These are phyloP conservation scores for Lontra canadensis DNA, from an alignment of 2,113 vertebrate species.

Conservation along the genomic window DNA sequence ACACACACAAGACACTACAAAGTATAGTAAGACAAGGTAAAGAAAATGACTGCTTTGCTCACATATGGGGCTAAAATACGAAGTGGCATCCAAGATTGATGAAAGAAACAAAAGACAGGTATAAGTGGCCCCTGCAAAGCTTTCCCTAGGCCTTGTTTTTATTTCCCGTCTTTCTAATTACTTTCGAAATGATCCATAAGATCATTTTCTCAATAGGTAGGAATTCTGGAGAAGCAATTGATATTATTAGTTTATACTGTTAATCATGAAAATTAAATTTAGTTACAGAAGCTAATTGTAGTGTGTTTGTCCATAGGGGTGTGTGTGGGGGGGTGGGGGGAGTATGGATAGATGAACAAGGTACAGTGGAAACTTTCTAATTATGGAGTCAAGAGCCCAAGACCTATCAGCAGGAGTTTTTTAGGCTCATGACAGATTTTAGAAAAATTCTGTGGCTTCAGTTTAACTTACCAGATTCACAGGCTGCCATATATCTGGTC, in stretches of 20 bases:
- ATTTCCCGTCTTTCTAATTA: neutral
- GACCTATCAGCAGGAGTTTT: neutral
- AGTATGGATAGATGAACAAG: neutral
- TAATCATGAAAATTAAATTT: neutral
- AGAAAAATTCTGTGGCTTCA: neutral
- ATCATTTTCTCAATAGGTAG: neutral
- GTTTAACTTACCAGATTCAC: neutral
- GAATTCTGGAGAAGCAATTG: neutral
- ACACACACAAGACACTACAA: neutral
- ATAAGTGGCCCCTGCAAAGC: neutral
- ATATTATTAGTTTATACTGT: neutral
- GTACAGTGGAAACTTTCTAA: neutral
- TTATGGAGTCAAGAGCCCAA: neutral
- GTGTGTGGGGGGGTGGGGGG: neutral
- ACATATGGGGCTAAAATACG: neutral
- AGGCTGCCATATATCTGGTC: neutral
- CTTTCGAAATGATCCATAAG: neutral
- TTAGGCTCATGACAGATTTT: neutral
- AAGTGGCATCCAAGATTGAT: neutral
- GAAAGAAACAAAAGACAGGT: neutral
- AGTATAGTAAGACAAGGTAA: neutral
- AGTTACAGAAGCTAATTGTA: neutral
- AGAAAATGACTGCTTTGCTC: neutral
- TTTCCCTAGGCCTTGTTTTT: neutral
- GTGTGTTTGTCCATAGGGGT: neutral